A percentile compares a stretch with the other conserved stretches of the same genome.
These are phyloP conservation scores for Vespertilio murinus DNA, from an alignment of 2,797 vertebrate genomes.

Conservation along the genomic window DNA sequence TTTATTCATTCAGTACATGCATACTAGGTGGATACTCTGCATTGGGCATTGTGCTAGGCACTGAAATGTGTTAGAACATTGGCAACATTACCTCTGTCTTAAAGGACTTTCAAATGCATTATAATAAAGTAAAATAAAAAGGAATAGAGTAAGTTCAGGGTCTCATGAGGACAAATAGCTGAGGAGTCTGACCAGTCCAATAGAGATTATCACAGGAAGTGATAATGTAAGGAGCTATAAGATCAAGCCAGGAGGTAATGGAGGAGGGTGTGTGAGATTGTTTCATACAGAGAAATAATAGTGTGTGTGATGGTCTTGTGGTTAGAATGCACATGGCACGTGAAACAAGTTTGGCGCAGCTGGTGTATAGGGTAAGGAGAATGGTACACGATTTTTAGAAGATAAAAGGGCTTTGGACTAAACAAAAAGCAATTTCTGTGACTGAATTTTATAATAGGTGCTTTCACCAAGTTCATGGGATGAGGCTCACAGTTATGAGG, in stretches of 20 bases:
- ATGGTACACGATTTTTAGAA: not conserved
- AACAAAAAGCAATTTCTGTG: constrained; percentile 8
- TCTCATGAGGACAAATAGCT: not conserved
- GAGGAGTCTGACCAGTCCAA: not conserved
- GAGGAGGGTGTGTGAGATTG: not conserved
- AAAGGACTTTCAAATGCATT: not conserved
- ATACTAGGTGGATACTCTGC: not conserved
- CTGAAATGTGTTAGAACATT: not conserved
- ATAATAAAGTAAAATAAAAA: not conserved
- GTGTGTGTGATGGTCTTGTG: not conserved
- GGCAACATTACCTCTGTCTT: not conserved
- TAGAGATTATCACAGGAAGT: not conserved
- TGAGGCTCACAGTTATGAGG: not conserved
- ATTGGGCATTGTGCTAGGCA: not conserved
- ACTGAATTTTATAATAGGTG: not conserved
- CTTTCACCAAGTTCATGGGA: not conserved
- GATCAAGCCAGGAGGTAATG: not conserved
- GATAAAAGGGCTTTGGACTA: not conserved
- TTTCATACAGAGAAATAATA: not conserved
- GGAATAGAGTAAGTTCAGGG: not conserved
- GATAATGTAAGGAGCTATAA: not conserved
- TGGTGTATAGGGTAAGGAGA: not conserved
- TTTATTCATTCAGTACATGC: not conserved
- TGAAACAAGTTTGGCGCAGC: not conserved
- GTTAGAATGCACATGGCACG: not conserved